Base-by-base conservation (phyloP, 2,888 invertebrate species). In the Anaspis maculata region DNA sequence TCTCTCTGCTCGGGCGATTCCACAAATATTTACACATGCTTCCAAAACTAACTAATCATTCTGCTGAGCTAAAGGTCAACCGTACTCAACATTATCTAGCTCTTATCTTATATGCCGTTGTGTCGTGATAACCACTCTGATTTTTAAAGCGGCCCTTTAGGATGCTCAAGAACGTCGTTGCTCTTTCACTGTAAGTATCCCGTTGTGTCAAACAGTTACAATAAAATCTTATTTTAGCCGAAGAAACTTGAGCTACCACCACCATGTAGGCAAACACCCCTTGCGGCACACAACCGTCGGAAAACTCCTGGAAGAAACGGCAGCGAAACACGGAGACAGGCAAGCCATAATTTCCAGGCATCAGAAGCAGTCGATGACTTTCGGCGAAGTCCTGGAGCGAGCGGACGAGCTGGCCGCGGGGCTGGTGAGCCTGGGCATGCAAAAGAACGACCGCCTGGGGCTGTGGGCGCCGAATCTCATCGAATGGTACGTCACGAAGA, bases 391-490 rank as follows among this genome's bases (percentile, higher is more conserved):
- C 0, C 45, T 72, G n/a, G 51, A 64, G 15, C 66, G 73, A 51
- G 78, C 77, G 1, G 79, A 86, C 54, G 68, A 68, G 32, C 54
- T 88, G 3, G 87, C 86, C 0, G 79, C 80, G 1, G 83, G 84
- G 1, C 67, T 90, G 1, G 27, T 25, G 23, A 71, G 73, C 22
- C 50, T 85, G 13, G 88, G 88, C 0, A 52, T 89, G 11, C 57
- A 73, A 32, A 70, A 64, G 15, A 86, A 86, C 0, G 89, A 91
- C 54, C 64, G 81, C 5, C 55, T 92, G 2, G 89, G 82, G 1
- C 68, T 91, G 13, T 88, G 85, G 83, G 76, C 81, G 0, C 85
- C 87, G 1, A 91, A 88, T 62, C 68, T 71, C 19, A 59, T 74
- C 25, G 80, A 87, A 54, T 92, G 90, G 90, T 73, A 81, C 38